Conservation (phyloP, 30 jellyfish, hydroid and myxozoan genomes). For the Cassiopea andromeda region DNA sequence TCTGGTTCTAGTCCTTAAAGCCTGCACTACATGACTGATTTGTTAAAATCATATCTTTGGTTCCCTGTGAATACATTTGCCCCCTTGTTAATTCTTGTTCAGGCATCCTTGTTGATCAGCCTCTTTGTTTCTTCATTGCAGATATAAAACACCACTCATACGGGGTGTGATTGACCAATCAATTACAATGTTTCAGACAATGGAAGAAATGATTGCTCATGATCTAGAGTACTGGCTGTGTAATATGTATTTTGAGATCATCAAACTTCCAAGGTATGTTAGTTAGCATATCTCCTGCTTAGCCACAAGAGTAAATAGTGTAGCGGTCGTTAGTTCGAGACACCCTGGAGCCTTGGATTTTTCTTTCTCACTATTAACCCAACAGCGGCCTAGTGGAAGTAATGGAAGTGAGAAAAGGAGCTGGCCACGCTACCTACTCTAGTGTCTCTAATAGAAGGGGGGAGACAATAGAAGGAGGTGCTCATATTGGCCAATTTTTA, state of each 20-base stretch:
- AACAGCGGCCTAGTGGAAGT: too few relatives aligned
- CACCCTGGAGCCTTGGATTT: background rate
- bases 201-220: conserved; percentile 81
- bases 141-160: conserved; percentile 85
- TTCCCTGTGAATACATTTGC: too few relatives aligned
- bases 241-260: conserved; percentile 89
- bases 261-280: conserved; percentile 84
- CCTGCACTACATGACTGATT: too few relatives aligned
- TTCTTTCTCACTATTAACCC: background rate
- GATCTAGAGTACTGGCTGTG: conserved; percentile 96
- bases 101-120: background rate
- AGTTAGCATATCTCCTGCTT: too few relatives aligned
- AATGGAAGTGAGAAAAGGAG: too few relatives aligned
- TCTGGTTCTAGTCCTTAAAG: too few relatives aligned
- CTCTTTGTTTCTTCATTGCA: conserved; percentile 9
- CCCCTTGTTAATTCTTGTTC: too few relatives aligned
- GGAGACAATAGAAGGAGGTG: too few relatives aligned
- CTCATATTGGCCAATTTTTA: too few relatives aligned
- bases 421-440: too few relatives aligned
- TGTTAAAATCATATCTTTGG: too few relatives aligned
- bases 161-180: conserved; percentile 95
- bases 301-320: background rate
- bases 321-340: background rate
- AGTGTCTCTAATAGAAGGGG: too few relatives aligned
- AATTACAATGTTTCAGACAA: conserved; percentile 78